Evolutionary conservation across 1,140 invertebrate genomes (phyloP).

Genomic region (Cotesia chilonis): DNA sequence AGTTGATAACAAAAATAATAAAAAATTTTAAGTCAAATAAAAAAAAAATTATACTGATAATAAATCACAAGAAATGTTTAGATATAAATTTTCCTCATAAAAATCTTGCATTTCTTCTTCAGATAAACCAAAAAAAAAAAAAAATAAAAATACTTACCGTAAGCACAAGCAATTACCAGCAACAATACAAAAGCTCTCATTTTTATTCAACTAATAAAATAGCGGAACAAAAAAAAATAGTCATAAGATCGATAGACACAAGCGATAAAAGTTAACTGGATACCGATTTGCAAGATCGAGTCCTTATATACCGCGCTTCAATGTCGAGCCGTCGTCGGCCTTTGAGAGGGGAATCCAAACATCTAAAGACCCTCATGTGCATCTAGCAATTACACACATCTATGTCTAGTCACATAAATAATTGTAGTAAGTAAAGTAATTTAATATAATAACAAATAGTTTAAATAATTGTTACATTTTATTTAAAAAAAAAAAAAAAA

Average conservation of each 20-base stretch:
- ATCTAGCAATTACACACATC: conserved; percentile 24
- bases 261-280: conserved; percentile 23
- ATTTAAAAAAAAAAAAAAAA: too few relatives aligned
- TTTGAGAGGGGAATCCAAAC: conserved; percentile 34
- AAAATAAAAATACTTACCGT: conserved; percentile 15
- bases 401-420: not conserved
- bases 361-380: not conserved
- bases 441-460: too few relatives aligned
- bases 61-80: too few relatives aligned
- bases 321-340: conserved; percentile 23
- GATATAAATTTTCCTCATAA: too few relatives aligned
- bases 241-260: not conserved
- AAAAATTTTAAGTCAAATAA: too few relatives aligned
- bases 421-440: too few relatives aligned
- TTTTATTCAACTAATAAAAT: not conserved
- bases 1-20: too few relatives aligned
- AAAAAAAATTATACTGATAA: too few relatives aligned
- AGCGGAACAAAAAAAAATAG: not conserved
- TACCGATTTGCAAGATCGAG: conserved; percentile 16
- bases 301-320: conserved; percentile 37
- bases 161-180: not conserved
- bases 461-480: too few relatives aligned
- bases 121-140: too few relatives aligned
- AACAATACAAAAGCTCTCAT: conserved; percentile 1
- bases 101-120: too few relatives aligned